phyloP scores from a whole-genome alignment of 1,140 invertebrate species.

The Diorhabda elongata region DNA sequence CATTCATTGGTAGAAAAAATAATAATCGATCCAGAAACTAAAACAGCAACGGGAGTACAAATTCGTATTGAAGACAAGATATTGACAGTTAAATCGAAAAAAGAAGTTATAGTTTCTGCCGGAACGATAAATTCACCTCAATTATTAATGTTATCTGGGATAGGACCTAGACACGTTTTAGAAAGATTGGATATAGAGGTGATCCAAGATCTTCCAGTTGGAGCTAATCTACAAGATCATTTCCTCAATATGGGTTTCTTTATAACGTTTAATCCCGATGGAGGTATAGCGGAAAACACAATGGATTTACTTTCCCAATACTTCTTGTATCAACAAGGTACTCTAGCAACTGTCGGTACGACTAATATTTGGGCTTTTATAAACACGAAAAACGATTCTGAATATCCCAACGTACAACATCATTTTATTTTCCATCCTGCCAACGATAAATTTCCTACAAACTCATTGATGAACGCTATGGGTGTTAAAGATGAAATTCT shows the following conservation, averaged over 20 bases:
- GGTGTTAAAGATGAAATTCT: slow-evolving; percentile 20
- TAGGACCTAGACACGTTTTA: slow-evolving; percentile 66
- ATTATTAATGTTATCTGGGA: slow-evolving; percentile 68
- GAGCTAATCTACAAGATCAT: slow-evolving; percentile 54
- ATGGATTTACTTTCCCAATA: slow-evolving; percentile 27
- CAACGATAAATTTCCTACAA: slow-evolving; percentile 17
- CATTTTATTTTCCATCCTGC: slow-evolving; percentile 49
- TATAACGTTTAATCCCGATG: slow-evolving; percentile 19
- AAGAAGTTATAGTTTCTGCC: slow-evolving; percentile 62
- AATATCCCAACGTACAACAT: slow-evolving; percentile 29
- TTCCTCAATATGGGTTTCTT: slow-evolving; percentile 27
- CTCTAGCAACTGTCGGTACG: slow-evolving; percentile 26
- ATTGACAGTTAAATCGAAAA: slow-evolving; percentile 49
- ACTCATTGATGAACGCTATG: slow-evolving; percentile 12
- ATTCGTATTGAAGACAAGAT: slow-evolving; percentile 38
- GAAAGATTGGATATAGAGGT: slow-evolving; percentile 40
- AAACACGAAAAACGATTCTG: slow-evolving; percentile 28
- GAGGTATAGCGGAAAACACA: neutral
- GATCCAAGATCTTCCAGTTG: slow-evolving; percentile 45
- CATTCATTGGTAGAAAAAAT: slow-evolving; percentile 50
- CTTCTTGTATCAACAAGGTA: slow-evolving; percentile 27
- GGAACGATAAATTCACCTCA: slow-evolving; percentile 59
- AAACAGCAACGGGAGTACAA: slow-evolving; percentile 31
- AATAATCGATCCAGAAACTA: slow-evolving; percentile 36
- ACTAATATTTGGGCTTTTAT: slow-evolving; percentile 30